phyloP scores from a whole-genome alignment of 2,888 invertebrate genomes.

The Amaurobius ferox region DNA sequence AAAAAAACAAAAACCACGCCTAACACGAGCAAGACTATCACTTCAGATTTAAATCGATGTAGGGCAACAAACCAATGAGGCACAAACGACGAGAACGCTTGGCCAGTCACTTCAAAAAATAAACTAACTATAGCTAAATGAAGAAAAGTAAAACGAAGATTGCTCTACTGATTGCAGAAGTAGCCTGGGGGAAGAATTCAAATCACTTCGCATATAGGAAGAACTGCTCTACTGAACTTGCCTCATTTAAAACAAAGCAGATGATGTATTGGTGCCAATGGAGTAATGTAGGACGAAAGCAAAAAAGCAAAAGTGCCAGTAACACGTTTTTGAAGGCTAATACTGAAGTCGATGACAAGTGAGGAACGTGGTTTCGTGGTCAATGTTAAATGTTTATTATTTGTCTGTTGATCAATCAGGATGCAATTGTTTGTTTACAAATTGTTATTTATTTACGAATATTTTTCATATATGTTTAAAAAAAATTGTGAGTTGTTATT shows the following conservation, averaged over 20 bases:
- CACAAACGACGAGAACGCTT: background rate
- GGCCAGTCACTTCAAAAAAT: background rate
- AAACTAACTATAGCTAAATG: background rate
- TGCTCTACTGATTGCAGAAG: constrained; percentile 2
- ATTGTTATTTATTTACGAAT: too few relatives aligned
- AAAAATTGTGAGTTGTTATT: too few relatives aligned
- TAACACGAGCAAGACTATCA: background rate
- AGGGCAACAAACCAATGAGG: background rate
- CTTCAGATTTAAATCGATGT: background rate
- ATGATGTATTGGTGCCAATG: constrained; percentile 29
- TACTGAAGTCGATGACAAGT: too few relatives aligned
- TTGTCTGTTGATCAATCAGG: too few relatives aligned
- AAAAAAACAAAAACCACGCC: background rate
- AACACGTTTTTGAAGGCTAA: constrained; percentile 28
- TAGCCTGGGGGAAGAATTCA: background rate
- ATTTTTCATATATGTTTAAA: too few relatives aligned
- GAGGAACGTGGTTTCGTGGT: too few relatives aligned
- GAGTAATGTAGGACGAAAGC: constrained; percentile 22
- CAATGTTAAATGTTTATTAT: too few relatives aligned
- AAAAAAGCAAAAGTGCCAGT: constrained; percentile 15
- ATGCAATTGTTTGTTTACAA: too few relatives aligned
- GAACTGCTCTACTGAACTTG: constrained; percentile 39
- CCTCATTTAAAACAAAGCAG: constrained; percentile 25
- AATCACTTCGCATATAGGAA: constrained; percentile 19
- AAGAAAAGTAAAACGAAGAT: constrained; percentile 24